Evolutionary conservation across 2,888 invertebrate genomes (phyloP).

Genomic region (Drosophila anomelani): DNA sequence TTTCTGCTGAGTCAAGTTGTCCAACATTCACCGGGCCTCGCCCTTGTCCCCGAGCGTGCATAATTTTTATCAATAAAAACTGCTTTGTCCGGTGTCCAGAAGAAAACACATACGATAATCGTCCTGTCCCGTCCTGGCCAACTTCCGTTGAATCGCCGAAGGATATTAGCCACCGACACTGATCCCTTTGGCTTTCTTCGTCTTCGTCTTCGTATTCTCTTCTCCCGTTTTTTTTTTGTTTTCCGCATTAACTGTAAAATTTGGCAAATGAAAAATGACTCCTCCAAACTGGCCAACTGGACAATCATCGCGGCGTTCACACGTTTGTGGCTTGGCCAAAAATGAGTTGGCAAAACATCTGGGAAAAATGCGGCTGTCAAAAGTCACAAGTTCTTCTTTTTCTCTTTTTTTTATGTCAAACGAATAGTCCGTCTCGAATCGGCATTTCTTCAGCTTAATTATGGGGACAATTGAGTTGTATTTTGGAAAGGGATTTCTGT

Average conservation of each 20-base stretch:
- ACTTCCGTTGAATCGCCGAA: slow-evolving; percentile 59
- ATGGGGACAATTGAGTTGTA: neutral
- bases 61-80: slow-evolving; percentile 78
- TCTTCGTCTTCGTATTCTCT: neutral
- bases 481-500: neutral
- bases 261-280: slow-evolving; percentile 66
- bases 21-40: slow-evolving; percentile 56
- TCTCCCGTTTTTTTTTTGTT: slow-evolving; percentile 9
- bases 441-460: slow-evolving; percentile 1
- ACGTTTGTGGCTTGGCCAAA: slow-evolving; percentile 36
- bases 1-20: slow-evolving; percentile 77
- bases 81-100: slow-evolving; percentile 40
- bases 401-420: slow-evolving; percentile 15
- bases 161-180: slow-evolving; percentile 19
- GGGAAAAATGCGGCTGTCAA: slow-evolving; percentile 14
- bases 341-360: slow-evolving; percentile 44
- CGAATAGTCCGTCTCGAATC: slow-evolving; percentile 26
- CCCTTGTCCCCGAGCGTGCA: slow-evolving; percentile 66
- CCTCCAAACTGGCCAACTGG: neutral
- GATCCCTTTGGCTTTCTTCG: neutral
- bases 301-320: slow-evolving; percentile 32
- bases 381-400: slow-evolving; percentile 4
- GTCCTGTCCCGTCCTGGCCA: slow-evolving; percentile 40
- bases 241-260: slow-evolving; percentile 73
- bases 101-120: slow-evolving; percentile 50